phyloP scores from a whole-genome alignment of 2,888 invertebrate species.

The Orthosia gothica region DNA sequence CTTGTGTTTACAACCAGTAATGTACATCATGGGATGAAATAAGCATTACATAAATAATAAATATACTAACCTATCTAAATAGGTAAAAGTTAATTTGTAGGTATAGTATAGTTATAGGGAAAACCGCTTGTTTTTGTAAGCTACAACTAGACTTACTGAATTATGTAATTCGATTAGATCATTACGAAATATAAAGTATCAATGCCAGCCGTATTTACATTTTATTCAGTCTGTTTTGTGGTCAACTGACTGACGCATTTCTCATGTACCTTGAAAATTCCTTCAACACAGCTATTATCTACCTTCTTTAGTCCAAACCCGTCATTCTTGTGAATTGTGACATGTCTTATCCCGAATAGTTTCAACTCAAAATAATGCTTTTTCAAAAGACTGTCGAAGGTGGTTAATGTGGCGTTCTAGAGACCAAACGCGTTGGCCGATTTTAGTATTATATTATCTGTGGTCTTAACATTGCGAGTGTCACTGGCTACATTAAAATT shows the following conservation, averaged over 20 bases:
- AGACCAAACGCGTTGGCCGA: no score
- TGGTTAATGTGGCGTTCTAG: no score
- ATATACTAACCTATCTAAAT: no score
- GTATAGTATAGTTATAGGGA: not conserved
- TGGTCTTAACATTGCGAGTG: no score
- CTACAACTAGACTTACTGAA: not conserved
- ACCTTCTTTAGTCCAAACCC: not conserved
- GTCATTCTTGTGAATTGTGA: not conserved
- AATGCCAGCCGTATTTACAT: no score
- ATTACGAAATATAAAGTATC: not conserved
- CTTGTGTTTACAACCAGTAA: slow-evolving; percentile 1
- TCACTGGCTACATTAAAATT: no score
- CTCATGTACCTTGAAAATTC: not conserved
- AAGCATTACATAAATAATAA: not conserved
- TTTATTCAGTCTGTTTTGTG: not conserved
- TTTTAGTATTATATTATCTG: no score
- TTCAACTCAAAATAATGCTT: not conserved
- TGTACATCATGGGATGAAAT: not conserved
- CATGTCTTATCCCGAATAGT: not conserved
- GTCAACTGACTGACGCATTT: not conserved
- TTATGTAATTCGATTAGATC: not conserved
- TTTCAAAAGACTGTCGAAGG: no score
- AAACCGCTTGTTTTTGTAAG: not conserved
- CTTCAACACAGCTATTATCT: not conserved
- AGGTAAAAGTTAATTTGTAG: not conserved